A percentile compares a stretch with the other conserved stretches of the same genome.
phyloP scores from a whole-genome alignment of 1,140 invertebrate species.

The Vanessa atalanta region DNA sequence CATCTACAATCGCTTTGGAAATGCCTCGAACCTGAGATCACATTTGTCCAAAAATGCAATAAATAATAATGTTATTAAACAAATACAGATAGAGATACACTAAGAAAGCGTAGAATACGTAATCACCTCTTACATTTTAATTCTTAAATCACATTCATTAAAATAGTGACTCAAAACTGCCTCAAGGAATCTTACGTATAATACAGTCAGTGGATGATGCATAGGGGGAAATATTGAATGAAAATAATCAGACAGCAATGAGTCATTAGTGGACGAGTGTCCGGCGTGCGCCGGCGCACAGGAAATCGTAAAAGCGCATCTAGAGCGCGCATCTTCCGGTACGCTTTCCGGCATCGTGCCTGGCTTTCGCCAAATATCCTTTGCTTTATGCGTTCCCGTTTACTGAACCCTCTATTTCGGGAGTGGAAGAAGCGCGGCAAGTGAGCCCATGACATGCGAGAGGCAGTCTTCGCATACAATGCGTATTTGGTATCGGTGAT shows the following conservation, averaged over 20 bases:
- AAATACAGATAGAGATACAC: no score
- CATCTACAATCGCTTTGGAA: no score
- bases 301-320: conserved; percentile 79
- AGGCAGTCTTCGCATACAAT: no score
- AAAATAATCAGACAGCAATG: conserved; percentile 37
- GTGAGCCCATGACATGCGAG: no score
- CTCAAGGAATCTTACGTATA: conserved; percentile 8
- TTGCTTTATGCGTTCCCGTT: conserved; percentile 51
- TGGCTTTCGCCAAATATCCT: conserved; percentile 67
- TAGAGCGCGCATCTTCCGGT: conserved; percentile 73
- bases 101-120: no score
- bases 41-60: no score
- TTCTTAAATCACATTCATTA: neutral
- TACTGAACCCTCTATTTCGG: conserved; percentile 61
- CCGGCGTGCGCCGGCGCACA: conserved; percentile 51
- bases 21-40: no score
- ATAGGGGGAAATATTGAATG: conserved; percentile 34
- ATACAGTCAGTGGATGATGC: conserved; percentile 26
- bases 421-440: conserved; percentile 27
- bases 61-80: no score
- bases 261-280: conserved; percentile 40
- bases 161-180: neutral
- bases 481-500: no score
- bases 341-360: conserved; percentile 63
- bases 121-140: no score